Base-by-base conservation (phyloP, 2,888 invertebrate genomes). In the Spicauda simplicius region DNA sequence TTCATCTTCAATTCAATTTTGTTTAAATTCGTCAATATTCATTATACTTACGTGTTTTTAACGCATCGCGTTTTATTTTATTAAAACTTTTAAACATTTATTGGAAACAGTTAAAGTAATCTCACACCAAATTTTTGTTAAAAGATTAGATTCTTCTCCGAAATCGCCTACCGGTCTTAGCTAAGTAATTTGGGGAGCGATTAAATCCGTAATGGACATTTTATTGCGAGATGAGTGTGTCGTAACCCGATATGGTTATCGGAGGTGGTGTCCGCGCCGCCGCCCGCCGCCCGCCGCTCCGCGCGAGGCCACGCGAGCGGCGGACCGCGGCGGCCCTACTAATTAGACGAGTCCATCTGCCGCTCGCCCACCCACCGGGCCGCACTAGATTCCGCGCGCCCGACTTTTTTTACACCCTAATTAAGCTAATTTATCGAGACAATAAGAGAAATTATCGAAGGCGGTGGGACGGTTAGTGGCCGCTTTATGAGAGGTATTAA, bases 351-450 rank as follows among this genome's bases (percentile, higher is more conserved):
- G 73, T 70, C 70, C 70, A 69, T 71, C 71, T 69, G 69, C 70
- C 70, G 71, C 63, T 68, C 72, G 84, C 75, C 91, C 91, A 91
- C 91, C 91, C 91, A 91, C 87, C 75, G 83, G 76, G 86, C 72
- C 81, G 84, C 83, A 82, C 89, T 91, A 91, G 90, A 88, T 90
- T 87, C 90, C 87, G 80, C 84, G 81, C 83, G 79, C 84, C 78
- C 80, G 79, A 81, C 81, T 90, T 88, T 89, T n/a, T 91, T 90
- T 90, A 90, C 89, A 87, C 91, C 90, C 91, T 90, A 91, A 92
- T 92, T 92, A 92, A 90, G 86, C 87, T 92, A 91, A 91, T 92
- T 92, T 92, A 92, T 91, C 86, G 91, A 85, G 87, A 90, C 91
- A 90, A 90, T 89, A 87, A 87, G 85, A 84, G 85, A 86, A 91